A percentile compares a stretch with the other conserved stretches of the same genome.
Conservation (phyloP, 2,113 vertebrate genomes). For the Nothoprocta pentlandii region DNA sequence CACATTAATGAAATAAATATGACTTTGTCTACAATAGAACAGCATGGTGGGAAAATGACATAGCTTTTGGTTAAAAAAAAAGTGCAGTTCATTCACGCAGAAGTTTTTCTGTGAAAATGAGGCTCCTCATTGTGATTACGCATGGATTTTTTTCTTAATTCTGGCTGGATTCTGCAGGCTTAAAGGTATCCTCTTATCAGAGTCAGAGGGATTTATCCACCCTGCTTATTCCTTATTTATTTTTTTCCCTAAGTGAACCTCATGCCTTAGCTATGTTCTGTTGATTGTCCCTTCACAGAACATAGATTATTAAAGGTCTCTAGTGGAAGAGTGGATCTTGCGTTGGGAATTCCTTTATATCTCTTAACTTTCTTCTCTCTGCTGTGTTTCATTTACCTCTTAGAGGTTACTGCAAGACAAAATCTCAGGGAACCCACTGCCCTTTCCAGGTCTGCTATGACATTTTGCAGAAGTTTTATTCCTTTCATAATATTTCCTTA, state of each 20-base stretch:
- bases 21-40: neutral
- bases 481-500: neutral
- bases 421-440: neutral
- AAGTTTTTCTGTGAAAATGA: neutral
- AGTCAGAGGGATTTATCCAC: neutral
- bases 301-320: neutral
- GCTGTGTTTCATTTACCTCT: neutral
- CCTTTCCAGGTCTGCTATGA: neutral
- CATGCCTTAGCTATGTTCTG: neutral
- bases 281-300: neutral
- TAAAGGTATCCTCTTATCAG: slow-evolving; percentile 14
- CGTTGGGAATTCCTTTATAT: neutral
- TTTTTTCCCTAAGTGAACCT: neutral
- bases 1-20: neutral
- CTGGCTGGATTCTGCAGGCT: neutral
- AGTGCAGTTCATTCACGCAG: accelerated
- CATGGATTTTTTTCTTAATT: neutral
- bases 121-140: neutral
- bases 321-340: neutral
- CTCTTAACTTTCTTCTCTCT: neutral
- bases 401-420: neutral
- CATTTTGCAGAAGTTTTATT: neutral
- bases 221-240: neutral
- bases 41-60: neutral
- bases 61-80: neutral